Evolutionary conservation across 2,113 vertebrate species (phyloP), one percentile per base, ranked within the genome.

Genomic region (Indri indri): DNA sequence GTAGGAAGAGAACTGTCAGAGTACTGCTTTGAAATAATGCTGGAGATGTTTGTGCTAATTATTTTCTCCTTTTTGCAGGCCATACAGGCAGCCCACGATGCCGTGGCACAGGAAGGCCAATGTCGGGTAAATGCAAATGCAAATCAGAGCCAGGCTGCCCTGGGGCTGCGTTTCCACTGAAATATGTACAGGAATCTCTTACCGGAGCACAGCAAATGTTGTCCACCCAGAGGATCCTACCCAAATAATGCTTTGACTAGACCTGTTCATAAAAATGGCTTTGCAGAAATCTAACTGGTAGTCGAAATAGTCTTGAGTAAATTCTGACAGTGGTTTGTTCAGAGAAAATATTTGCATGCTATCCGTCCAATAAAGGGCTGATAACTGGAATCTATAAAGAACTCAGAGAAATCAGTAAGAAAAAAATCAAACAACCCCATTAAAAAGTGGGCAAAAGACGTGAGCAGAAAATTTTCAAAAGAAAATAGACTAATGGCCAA

Each of bases 81-180:
- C n/a, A 99, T 99, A 86, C 98, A 98, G 94, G 98, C 99, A 71
- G 99, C 99, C 91, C 99, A 99, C 89, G 99, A 99, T 91, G 99
- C 99, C 0, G 99, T 99, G 96, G 99, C 99, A 1, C 98, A 98
- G 71, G 99, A 99, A 91, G 99, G 99, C 97, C 99, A 99, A 20
- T 99, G 99, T 92, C 99, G 97, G 99, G 99, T 99, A 99, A 99
- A 98, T 93, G 45, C 14, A 59, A n/a, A 22, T 12, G 9, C 45
- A 12, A 2, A 16, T 50, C 42, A 30, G 9, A 63, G 91, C 50
- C 23, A 8, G 47, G 66, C 47, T 8, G 32, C 52, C 73, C 25
- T 11, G 70, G 27, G 10, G 52, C 42, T 14, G 4, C 57, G 70
- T 77, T 47, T 74, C 34, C 52, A 22, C 23, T 57, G 40, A 50